A percentile compares a stretch with the other conserved stretches of the same genome.
phyloP scores from a whole-genome alignment of 2,113 vertebrate species.

The Casuarius casuarius region DNA sequence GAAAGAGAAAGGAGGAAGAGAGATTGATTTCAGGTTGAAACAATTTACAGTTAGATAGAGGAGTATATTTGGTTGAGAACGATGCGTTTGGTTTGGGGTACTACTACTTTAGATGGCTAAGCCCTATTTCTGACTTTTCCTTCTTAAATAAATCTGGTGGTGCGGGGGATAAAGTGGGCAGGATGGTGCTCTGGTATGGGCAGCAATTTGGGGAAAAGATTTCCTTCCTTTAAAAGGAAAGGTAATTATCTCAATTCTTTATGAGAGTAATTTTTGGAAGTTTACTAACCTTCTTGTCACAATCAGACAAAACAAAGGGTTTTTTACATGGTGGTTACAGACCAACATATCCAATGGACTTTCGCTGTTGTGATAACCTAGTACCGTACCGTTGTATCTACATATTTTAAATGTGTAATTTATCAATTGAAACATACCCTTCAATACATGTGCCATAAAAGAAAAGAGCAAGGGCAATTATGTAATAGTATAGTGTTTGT shows the following conservation, averaged over 20 bases:
- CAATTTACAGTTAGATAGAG: not conserved
- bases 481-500: conserved; percentile 77
- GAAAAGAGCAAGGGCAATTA: conserved; percentile 75
- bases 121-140: not conserved
- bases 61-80: not conserved
- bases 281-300: conserved; percentile 58
- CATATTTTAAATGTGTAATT: conserved; percentile 76
- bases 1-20: not conserved
- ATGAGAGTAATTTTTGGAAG: conserved; percentile 57
- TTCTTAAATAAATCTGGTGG: conserved; percentile 1
- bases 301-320: conserved; percentile 16
- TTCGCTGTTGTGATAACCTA: conserved; percentile 47
- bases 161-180: not conserved
- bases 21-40: not conserved
- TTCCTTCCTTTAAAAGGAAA: conserved; percentile 33
- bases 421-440: conserved; percentile 77
- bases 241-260: conserved; percentile 42
- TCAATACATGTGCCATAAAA: conserved; percentile 73
- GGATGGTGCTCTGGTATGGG: not conserved
- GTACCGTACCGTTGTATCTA: conserved; percentile 66
- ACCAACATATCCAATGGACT: conserved; percentile 22
- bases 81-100: not conserved
- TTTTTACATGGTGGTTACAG: conserved; percentile 28
- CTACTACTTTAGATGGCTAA: conserved; percentile 33
- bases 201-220: conserved; percentile 35